These are phyloP conservation scores for Acipenser transmontanus DNA, from an alignment of 2,797 vertebrate genomes.

Conservation along the genomic window DNA sequence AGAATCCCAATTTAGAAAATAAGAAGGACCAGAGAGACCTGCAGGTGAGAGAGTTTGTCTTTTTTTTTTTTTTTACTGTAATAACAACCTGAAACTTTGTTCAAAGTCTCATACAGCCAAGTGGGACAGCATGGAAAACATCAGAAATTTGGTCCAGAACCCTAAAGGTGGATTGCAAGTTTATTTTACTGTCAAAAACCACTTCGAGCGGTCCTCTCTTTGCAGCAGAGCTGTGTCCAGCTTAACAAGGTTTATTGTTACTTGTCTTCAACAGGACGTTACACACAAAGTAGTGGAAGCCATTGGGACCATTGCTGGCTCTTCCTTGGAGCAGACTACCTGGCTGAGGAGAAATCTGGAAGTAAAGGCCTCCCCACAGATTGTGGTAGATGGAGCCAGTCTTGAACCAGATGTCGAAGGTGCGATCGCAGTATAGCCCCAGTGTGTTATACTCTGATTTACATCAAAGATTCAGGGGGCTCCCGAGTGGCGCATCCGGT, in stretches of 20 bases:
- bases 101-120: too few relatives aligned
- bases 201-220: too few relatives aligned
- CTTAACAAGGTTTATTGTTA: neutral
- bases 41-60: slow-evolving; percentile 64
- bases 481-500: too few relatives aligned
- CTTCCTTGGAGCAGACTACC: slow-evolving; percentile 94
- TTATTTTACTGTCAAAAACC: too few relatives aligned
- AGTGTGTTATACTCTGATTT: too few relatives aligned
- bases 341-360: slow-evolving; percentile 95
- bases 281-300: slow-evolving; percentile 96
- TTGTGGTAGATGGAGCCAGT: slow-evolving; percentile 82
- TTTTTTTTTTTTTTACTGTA: too few relatives aligned
- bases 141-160: too few relatives aligned
- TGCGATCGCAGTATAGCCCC: slow-evolving; percentile 27
- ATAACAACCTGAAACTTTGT: too few relatives aligned
- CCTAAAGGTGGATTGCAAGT: too few relatives aligned
- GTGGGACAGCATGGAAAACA: too few relatives aligned
- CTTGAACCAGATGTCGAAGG: slow-evolving; percentile 92
- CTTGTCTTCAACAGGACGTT: slow-evolving; percentile 68
- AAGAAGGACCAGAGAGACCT: slow-evolving; percentile 98
- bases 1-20: slow-evolving; percentile 93
- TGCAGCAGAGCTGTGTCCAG: too few relatives aligned
- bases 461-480: too few relatives aligned
- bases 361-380: slow-evolving; percentile 93
- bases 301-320: slow-evolving; percentile 89